These are phyloP conservation scores for Dicyrtoma fusca DNA, from an alignment of 2,888 invertebrate species.

Conservation along the genomic window DNA sequence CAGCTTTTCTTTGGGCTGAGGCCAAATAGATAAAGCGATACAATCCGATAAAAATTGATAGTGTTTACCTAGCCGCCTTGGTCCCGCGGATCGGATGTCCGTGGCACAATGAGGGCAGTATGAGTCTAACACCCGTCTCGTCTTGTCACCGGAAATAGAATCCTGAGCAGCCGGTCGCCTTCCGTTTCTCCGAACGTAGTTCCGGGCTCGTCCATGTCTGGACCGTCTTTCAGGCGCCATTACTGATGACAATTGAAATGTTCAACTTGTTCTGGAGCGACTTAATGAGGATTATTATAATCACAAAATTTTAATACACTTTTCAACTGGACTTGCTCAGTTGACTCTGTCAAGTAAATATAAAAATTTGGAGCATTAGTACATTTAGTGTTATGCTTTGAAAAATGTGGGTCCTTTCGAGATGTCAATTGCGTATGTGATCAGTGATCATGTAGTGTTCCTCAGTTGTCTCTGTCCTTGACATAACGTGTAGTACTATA, in stretches of 20 bases:
- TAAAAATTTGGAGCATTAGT: too few species aligned
- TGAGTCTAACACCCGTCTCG: conserved; percentile 50
- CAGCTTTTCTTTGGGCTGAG: not conserved
- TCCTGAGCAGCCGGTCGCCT: conserved; percentile 37
- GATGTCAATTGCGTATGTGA: too few species aligned
- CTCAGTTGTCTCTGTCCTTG: too few species aligned
- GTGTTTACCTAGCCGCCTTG: conserved; percentile 49
- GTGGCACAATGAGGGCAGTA: conserved; percentile 56
- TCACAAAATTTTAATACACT: conserved; percentile 2
- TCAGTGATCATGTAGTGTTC: too few species aligned
- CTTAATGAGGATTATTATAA: not conserved
- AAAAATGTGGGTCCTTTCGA: too few species aligned
- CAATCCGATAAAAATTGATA: not conserved
- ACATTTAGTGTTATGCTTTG: not conserved
- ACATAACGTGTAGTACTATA: too few species aligned
- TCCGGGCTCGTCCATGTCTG: conserved; percentile 31
- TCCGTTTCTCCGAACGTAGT: conserved; percentile 28
- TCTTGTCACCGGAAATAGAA: conserved; percentile 51
- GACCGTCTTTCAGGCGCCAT: conserved; percentile 54
- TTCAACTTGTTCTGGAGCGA: too few species aligned
- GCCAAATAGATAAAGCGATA: not conserved
- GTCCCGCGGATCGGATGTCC: conserved; percentile 53
- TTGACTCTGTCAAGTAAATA: not conserved
- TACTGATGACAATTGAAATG: not conserved
- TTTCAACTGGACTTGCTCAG: not conserved